Percentiles rank a stretch among this genome's conserved stretches.
Conservation (phyloP, 2,888 invertebrate species). For the Aspidapion aeneum region DNA sequence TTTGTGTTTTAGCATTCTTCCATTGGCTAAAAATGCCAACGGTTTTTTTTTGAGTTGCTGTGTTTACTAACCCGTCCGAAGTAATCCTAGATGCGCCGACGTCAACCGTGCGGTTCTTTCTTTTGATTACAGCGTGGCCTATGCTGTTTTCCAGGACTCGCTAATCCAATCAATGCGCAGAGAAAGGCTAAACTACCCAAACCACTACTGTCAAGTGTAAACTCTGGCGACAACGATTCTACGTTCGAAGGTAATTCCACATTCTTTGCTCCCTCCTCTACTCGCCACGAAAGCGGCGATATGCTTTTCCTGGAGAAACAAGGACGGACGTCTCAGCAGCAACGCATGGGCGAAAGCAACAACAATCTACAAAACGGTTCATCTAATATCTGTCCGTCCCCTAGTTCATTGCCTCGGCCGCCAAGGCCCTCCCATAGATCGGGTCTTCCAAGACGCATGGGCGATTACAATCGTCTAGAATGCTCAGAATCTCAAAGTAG, state of each 20-base stretch:
- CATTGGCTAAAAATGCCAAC: no score
- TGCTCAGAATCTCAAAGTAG: conserved; percentile 47
- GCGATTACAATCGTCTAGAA: conserved; percentile 64
- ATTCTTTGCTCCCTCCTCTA: conserved; percentile 37
- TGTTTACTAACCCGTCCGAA: conserved; percentile 49
- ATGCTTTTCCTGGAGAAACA: conserved; percentile 73
- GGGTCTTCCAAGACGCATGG: conserved; percentile 50
- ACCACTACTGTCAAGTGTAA: conserved; percentile 68
- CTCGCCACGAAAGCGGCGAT: conserved; percentile 58
- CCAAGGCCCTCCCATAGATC: conserved; percentile 55
- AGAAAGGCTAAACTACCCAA: conserved; percentile 74
- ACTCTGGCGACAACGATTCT: conserved; percentile 24
- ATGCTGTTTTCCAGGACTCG: conserved; percentile 82
- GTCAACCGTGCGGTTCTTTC: conserved; percentile 50
- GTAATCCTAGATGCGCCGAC: conserved; percentile 39
- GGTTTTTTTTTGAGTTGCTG: conserved; percentile 34
- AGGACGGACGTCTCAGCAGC: conserved; percentile 72
- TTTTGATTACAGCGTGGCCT: conserved; percentile 73
- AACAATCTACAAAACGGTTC: conserved; percentile 31
- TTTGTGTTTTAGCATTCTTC: no score
- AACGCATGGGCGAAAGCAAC: conserved; percentile 55
- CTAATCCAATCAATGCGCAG: conserved; percentile 71
- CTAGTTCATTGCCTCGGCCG: conserved; percentile 69
- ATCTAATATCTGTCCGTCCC: conserved; percentile 55
- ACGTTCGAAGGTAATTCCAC: conserved; percentile 16